Evolutionary conservation across 64 coral and sea anemone genomes (phyloP).

Genomic region (Dendronephthya gigantea): DNA sequence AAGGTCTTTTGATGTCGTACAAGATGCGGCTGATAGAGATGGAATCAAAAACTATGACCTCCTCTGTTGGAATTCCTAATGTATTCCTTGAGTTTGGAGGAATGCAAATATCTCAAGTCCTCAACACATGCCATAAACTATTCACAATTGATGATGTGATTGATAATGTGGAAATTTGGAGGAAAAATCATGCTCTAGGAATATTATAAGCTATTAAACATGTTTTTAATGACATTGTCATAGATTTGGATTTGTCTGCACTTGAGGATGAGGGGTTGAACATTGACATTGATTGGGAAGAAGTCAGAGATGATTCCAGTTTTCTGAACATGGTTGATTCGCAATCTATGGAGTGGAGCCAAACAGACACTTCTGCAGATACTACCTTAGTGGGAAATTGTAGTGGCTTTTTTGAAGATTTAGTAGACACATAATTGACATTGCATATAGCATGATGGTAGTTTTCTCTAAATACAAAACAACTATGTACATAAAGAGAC

Average conservation of each 20-base stretch:
- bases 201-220: background rate
- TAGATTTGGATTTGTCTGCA: background rate
- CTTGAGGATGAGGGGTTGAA: background rate
- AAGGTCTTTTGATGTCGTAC: background rate
- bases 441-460: too few relatives aligned
- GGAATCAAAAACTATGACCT: background rate
- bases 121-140: background rate
- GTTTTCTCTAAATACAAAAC: too few relatives aligned
- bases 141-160: background rate
- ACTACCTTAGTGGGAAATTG: background rate
- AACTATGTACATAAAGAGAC: too few relatives aligned
- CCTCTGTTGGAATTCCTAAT: background rate
- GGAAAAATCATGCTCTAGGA: background rate
- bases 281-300: background rate
- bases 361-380: background rate
- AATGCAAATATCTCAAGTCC: background rate
- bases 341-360: background rate
- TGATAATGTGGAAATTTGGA: background rate
- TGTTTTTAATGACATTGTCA: background rate
- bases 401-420: constrained; percentile 8
- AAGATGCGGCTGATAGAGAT: background rate
- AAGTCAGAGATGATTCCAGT: background rate
- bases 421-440: background rate
- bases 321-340: background rate
- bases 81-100: background rate